Base-by-base conservation (phyloP, 2,113 vertebrate genomes). In the Alligator mississippiensis region DNA sequence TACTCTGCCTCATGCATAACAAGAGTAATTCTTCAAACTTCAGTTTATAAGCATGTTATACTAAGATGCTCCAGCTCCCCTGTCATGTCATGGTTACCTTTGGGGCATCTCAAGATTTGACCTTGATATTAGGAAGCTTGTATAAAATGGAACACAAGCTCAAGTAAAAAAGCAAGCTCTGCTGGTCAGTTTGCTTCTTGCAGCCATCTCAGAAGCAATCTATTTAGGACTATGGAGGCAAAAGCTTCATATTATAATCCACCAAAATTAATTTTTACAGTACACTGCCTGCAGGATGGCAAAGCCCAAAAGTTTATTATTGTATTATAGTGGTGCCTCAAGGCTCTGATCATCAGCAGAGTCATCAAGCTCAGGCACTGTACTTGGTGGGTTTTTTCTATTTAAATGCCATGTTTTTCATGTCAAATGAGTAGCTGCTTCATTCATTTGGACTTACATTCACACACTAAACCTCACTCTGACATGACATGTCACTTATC, bases 31-130 rank as follows among this genome's bases (percentile, higher is more conserved):
- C 11, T 7, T 72, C 68, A 68, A 30, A 30, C 18, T 19, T 72
- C 13, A 38, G 19, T 72, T 72, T 78, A 16, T 15, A 3, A 47
- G 3, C 18, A 59, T 93, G 77, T 82, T n/a, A 47, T 61, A 24
- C 7, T 34, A 30, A 64, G 28, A 83, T 11, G 60, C 9, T 72
- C 77, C 47, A 47, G 47, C 47, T 80, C 38, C 27, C 2, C 72
- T 68, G 74, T 80, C 25, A 47, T 8, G 7, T 47, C 47, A 47
- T 47, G 47, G 47, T 47, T 47, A 47, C 54, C 25, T 58, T 30
- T 57, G 28, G 84, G 77, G 59, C 17, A 87, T 64, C 91, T 68
- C 72, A 84, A 84, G 22, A 93, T 75, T 17, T 77, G 15, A 77
- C 82, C 25, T 63, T 6, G 1, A 28, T 5, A 55, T 10, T 7